Percentiles rank a stretch among this genome's conserved stretches.
Conservation (phyloP, 1,140 invertebrate species). For the Drosophila santomea region DNA sequence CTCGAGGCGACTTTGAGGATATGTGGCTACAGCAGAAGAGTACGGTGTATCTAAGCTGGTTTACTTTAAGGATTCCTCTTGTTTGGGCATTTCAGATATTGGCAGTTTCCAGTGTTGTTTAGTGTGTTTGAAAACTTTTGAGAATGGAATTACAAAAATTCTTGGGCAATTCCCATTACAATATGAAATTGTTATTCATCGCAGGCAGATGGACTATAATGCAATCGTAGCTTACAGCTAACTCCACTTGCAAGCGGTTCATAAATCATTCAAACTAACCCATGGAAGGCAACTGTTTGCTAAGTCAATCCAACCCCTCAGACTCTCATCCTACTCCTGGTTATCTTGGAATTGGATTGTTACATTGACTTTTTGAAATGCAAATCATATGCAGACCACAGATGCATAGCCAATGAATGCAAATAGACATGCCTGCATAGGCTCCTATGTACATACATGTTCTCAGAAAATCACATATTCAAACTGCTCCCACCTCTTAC, state of each 20-base stretch:
- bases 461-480: slow-evolving; percentile 33
- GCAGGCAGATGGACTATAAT: slow-evolving; percentile 12
- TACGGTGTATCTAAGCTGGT: slow-evolving; percentile 41
- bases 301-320: slow-evolving; percentile 31
- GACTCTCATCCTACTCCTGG: neutral
- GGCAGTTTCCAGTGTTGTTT: slow-evolving; percentile 62
- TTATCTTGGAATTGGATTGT: slow-evolving; percentile 26
- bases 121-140: slow-evolving; percentile 16
- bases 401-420: slow-evolving; percentile 49
- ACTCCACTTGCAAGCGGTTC: slow-evolving; percentile 14
- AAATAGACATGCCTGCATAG: slow-evolving; percentile 46
- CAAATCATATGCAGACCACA: slow-evolving; percentile 57
- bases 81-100: slow-evolving; percentile 34
- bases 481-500: slow-evolving; percentile 26
- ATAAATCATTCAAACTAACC: slow-evolving; percentile 40
- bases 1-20: slow-evolving; percentile 16
- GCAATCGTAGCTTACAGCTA: slow-evolving; percentile 15
- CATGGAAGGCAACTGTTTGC: slow-evolving; percentile 36
- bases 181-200: slow-evolving; percentile 9
- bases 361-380: slow-evolving; percentile 52
- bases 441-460: slow-evolving; percentile 44
- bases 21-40: slow-evolving; percentile 17
- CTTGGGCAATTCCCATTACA: slow-evolving; percentile 21
- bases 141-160: slow-evolving; percentile 6
- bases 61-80: slow-evolving; percentile 13